Evolutionary conservation across 2,888 invertebrate species (phyloP), one percentile per base, ranked within the genome.

Genomic region (Belgica antarctica): DNA sequence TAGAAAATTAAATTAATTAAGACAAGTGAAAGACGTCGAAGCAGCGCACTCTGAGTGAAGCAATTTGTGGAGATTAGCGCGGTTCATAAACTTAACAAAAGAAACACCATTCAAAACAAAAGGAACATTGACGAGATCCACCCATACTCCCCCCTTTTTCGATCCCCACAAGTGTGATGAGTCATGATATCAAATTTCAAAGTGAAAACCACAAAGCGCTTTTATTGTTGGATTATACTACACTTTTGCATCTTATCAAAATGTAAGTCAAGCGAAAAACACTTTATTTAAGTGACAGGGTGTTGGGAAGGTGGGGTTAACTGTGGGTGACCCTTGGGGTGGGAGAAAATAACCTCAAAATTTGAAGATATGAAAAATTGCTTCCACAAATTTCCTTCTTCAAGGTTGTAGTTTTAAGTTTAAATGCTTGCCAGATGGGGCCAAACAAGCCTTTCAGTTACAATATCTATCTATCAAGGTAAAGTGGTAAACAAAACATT

Each of bases 171-270:
- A 27, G 52, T 68, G 66, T 28, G 28, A 68, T 68, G 66, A 68
- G 66, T 68, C 66, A 68, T 68, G 66, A 68, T 68, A 68, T 68
- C 66, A 68, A 15, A 68, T 57, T 57, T 68, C 66, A 68, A 68
- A 68, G 52, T 68, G 66, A 46, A 46, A 68, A 52, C 66, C 28
- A 68, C 66, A 68, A 68, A 68, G 52, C 66, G 66, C 66, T 68
- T 68, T 46, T 68, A 68, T 52, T 68, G 66, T 68, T 68, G 66
- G 66, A 68, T 68, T 68, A 52, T 68, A 46, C 31, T 68, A 46
- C 24, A 68, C 19, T 52, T 68, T 19, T 68, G 66, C 52, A 31
- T 68, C 28, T 31, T 68, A 41, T 31, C 66, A 31, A 28, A 68
- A 68, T 68, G 66, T 68, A 52, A 68, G 66, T 68, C 2, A 19